These are phyloP conservation scores for Phylloscopus trochiloides DNA, from an alignment of 2,113 vertebrate species.

Conservation along the genomic window DNA sequence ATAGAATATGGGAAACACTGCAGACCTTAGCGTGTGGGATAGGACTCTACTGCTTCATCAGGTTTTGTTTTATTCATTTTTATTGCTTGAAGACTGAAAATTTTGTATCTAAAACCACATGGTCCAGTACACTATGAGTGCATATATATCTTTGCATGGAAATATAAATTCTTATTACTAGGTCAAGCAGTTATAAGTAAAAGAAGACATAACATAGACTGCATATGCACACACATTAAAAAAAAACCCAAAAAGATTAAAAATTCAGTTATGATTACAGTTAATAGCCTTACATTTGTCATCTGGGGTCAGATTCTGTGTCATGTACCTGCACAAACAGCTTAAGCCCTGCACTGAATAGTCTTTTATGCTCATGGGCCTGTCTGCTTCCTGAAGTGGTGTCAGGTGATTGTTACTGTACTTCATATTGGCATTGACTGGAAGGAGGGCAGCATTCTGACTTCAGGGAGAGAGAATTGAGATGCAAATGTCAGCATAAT, in stretches of 20 bases:
- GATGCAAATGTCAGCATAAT: not conserved
- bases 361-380: not conserved
- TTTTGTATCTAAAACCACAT: not conserved
- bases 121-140: not conserved
- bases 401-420: not conserved
- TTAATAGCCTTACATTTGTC: not conserved
- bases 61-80: not conserved
- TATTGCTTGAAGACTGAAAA: not conserved
- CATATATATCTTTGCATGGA: not conserved
- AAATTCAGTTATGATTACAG: not conserved
- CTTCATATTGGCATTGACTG: not conserved
- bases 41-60: not conserved
- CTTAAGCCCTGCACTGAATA: not conserved
- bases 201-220: not conserved
- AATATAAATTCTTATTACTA: not conserved
- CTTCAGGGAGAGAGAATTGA: not conserved
- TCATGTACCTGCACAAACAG: not conserved
- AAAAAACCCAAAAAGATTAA: rapidly evolving
- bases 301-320: not conserved
- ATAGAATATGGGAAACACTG: not conserved
- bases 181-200: not conserved
- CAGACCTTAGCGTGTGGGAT: too few relatives aligned
- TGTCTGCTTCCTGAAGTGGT: not conserved
- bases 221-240: rapidly evolving
- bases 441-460: not conserved